Conservation (phyloP, 2,797 vertebrate species). For the Amazona finschi region DNA sequence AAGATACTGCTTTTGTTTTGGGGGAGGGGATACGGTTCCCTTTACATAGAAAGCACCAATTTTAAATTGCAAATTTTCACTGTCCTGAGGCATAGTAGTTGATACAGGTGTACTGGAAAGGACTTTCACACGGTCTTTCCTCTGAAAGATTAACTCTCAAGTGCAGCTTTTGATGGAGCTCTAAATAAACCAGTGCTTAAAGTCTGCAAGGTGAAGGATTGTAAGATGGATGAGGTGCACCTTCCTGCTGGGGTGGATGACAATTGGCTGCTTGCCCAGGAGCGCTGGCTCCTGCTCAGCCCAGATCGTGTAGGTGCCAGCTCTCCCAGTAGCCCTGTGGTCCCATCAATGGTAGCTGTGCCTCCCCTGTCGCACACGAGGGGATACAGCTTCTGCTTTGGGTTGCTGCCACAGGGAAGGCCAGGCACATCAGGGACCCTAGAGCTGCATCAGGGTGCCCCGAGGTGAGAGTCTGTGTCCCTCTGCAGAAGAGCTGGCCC, state of each 20-base stretch:
- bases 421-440: not conserved
- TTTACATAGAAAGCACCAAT: not conserved
- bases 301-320: not conserved
- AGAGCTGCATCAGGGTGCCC: not conserved
- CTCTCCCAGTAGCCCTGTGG: not conserved
- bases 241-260: not conserved
- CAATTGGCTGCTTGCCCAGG: not conserved
- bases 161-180: not conserved
- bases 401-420: not conserved
- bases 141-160: not conserved
- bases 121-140: not conserved
- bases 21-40: not conserved
- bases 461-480: accelerated
- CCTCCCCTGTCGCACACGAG: accelerated
- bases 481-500: not conserved
- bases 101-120: not conserved
- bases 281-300: not conserved
- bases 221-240: not conserved
- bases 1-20: not conserved
- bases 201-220: not conserved
- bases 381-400: not conserved
- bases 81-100: not conserved
- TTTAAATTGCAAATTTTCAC: slow-evolving; percentile 19
- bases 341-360: not conserved
- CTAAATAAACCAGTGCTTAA: not conserved